Conservation (phyloP, 2,888 invertebrate genomes). For the Acrobasis consociella region DNA sequence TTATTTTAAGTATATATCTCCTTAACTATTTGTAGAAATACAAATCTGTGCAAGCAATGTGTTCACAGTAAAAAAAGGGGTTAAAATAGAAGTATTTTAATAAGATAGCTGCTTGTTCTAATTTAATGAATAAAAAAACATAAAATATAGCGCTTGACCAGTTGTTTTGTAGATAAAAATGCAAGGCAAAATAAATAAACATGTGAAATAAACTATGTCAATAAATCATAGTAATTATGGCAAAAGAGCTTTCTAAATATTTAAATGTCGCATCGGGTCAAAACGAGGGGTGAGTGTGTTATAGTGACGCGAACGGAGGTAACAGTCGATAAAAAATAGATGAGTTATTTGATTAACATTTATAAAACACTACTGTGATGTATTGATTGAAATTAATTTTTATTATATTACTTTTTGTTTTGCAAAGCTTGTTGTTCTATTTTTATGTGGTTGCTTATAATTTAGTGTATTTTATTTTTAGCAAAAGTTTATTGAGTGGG, state of each 20-base stretch:
- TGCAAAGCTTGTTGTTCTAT: too few relatives aligned
- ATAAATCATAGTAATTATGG: constrained; percentile 60
- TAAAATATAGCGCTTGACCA: not conserved
- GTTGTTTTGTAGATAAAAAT: constrained; percentile 5
- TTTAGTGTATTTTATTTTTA: too few relatives aligned
- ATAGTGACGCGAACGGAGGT: constrained; percentile 30
- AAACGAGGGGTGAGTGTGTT: constrained; percentile 32
- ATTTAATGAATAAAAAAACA: not conserved
- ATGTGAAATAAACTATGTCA: constrained; percentile 43
- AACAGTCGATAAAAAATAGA: constrained; percentile 21
- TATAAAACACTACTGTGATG: too few relatives aligned
- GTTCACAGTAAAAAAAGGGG: too few relatives aligned
- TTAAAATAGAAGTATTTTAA: not conserved
- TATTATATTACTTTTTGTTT: too few relatives aligned
- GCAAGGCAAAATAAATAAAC: constrained; percentile 37
- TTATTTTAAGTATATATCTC: too few relatives aligned
- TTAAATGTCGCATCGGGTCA: constrained; percentile 56
- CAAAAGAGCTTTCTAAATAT: constrained; percentile 65
- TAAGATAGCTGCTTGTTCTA: not conserved
- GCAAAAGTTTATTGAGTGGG: too few relatives aligned
- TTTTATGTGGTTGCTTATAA: too few relatives aligned
- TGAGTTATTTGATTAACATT: not conserved
- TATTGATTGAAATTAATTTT: too few relatives aligned
- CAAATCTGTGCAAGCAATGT: too few relatives aligned
- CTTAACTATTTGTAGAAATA: too few relatives aligned